Percentiles rank a stretch among this genome's conserved stretches.
phyloP scores from a whole-genome alignment of 2,888 invertebrate genomes.

The Merodon equestris region DNA sequence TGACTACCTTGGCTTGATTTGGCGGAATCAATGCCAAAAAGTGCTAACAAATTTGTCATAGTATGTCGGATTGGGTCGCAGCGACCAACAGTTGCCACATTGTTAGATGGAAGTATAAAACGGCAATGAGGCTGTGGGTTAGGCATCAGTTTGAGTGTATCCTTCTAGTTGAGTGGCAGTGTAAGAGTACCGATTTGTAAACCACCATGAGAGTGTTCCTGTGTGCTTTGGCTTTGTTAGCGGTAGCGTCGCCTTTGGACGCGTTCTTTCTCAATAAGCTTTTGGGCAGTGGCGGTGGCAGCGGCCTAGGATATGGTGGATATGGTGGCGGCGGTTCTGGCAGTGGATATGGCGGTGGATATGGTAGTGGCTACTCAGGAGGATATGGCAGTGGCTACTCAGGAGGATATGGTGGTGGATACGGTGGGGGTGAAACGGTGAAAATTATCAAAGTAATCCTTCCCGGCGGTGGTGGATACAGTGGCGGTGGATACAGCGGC shows the following conservation, averaged over 20 bases:
- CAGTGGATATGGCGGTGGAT: constrained; percentile 43
- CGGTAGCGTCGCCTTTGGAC: constrained; percentile 55
- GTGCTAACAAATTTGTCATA: constrained; percentile 59
- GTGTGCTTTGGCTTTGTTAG: constrained; percentile 59
- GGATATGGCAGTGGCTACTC: constrained; percentile 45
- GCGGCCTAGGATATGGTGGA: constrained; percentile 34
- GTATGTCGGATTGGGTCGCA: constrained; percentile 2
- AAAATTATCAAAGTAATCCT: constrained; percentile 45
- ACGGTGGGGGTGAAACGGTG: constrained; percentile 22
- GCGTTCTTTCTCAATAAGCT: constrained; percentile 62
- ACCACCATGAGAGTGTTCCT: constrained; percentile 59
- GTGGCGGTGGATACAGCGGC: too few relatives aligned
- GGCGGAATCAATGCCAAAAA: constrained; percentile 29
- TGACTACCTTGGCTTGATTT: constrained; percentile 3
- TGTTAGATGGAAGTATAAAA: constrained; percentile 54
- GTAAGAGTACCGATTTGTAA: not conserved
- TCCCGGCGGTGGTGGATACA: constrained; percentile 27
- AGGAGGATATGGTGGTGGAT: constrained; percentile 39
- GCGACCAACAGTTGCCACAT: constrained; percentile 40
- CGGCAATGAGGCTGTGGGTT: constrained; percentile 20
- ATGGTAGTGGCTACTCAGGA: constrained; percentile 31
- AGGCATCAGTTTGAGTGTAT: constrained; percentile 56
- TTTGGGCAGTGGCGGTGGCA: constrained; percentile 16
- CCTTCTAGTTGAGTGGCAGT: constrained; percentile 45
- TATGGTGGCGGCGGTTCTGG: constrained; percentile 33